These are phyloP conservation scores for Steinernema hermaphroditum DNA, from an alignment of 2,888 invertebrate genomes.

Conservation along the genomic window DNA sequence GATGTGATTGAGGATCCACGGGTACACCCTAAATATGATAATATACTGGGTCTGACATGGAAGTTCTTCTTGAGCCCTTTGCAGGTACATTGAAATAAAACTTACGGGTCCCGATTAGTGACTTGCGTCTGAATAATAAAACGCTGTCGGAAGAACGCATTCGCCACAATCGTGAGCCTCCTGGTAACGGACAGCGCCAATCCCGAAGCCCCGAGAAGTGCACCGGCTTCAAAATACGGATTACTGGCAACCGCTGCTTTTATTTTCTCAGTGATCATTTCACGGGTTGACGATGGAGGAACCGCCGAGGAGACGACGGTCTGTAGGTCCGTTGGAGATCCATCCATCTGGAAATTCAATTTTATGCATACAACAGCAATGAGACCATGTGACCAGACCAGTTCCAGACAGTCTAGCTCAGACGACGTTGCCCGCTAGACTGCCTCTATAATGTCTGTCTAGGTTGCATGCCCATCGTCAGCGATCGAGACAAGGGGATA, in stretches of 20 bases:
- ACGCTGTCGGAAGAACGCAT: conserved; percentile 53
- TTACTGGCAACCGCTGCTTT: neutral
- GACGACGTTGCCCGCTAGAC: too few species aligned
- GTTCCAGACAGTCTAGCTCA: too few species aligned
- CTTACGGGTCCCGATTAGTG: conserved; percentile 61
- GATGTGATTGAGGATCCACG: conserved; percentile 64
- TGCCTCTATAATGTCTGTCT: neutral
- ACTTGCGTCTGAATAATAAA: conserved; percentile 58
- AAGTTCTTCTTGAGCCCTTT: neutral
- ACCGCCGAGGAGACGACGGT: neutral
- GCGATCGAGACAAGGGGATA: too few species aligned
- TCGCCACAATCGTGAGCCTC: conserved; percentile 36
- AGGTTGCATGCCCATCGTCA: too few species aligned
- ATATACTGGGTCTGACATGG: neutral
- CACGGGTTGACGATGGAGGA: neutral
- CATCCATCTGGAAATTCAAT: conserved; percentile 10
- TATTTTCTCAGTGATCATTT: neutral
- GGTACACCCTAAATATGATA: conserved; percentile 61
- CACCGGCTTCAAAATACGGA: conserved; percentile 18
- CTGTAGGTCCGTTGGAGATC: neutral
- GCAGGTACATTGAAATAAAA: conserved; percentile 29
- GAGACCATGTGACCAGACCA: too few species aligned
- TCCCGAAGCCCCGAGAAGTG: conserved; percentile 13
- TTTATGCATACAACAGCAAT: too few species aligned
- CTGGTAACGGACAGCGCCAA: neutral